Conservation (phyloP, 2,113 vertebrate genomes). For the Ptyas mucosa region DNA sequence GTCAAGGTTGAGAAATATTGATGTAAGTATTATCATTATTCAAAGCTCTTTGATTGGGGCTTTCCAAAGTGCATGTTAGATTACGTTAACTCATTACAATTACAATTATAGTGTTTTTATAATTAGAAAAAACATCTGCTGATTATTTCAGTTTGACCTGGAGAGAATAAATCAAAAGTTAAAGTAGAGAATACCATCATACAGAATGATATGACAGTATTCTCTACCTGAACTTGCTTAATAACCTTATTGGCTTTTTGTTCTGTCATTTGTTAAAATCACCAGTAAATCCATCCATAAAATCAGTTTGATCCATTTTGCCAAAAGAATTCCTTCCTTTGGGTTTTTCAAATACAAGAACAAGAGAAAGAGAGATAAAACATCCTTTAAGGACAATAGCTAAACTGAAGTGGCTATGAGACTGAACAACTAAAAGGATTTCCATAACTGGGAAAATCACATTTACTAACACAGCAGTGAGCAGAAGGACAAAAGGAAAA, state of each 20-base stretch:
- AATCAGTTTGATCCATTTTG: background rate
- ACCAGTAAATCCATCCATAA: background rate
- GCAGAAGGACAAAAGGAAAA: conserved; percentile 1
- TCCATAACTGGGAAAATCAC: conserved; percentile 16
- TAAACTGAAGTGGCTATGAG: background rate
- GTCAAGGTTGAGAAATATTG: no score
- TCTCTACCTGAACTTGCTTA: background rate
- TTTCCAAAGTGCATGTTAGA: background rate
- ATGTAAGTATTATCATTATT: background rate
- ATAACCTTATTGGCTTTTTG: background rate
- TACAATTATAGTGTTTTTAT: background rate
- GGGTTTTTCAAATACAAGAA: background rate
- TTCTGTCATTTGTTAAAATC: background rate
- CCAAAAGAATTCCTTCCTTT: background rate
- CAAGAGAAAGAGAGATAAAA: background rate
- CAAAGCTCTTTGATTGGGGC: background rate
- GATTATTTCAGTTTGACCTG: background rate
- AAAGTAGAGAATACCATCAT: no score
- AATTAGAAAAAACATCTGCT: background rate
- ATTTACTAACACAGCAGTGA: background rate
- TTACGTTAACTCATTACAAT: background rate
- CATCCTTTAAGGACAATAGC: background rate
- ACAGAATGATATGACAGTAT: background rate
- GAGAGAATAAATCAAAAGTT: background rate
- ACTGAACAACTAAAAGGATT: conserved; percentile 10